These are phyloP conservation scores for Streptopelia turtur DNA, from an alignment of 2,797 vertebrate genomes.

Conservation along the genomic window DNA sequence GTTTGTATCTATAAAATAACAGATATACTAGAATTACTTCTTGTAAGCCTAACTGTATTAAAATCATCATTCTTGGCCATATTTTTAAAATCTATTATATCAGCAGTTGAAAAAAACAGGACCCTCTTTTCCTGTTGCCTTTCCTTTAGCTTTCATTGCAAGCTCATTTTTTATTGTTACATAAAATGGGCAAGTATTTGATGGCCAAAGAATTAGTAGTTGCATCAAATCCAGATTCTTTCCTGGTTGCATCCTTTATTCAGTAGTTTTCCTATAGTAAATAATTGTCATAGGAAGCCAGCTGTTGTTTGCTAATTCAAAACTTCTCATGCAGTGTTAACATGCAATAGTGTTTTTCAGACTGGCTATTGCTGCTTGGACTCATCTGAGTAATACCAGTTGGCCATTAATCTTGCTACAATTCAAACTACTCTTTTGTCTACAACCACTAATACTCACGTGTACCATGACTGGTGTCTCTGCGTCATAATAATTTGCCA, in stretches of 20 bases:
- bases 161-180: not conserved
- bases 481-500: not conserved
- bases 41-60: not conserved
- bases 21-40: not conserved
- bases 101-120: not conserved
- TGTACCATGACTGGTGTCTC: not conserved
- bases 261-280: not conserved
- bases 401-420: not conserved
- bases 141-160: not conserved
- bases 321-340: not conserved
- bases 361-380: not conserved
- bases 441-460: fast-evolving
- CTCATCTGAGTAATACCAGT: not conserved
- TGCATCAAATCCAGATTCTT: not conserved
- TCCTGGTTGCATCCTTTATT: not conserved
- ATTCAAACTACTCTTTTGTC: not conserved
- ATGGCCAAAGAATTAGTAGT: not conserved
- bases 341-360: not conserved
- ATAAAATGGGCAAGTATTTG: not conserved
- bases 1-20: not conserved
- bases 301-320: not conserved
- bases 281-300: not conserved
- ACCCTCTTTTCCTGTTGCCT: not conserved
- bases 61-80: not conserved
- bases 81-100: not conserved